Base-by-base conservation (phyloP, 2,888 invertebrate genomes). In the Phaedon cochleariae region DNA sequence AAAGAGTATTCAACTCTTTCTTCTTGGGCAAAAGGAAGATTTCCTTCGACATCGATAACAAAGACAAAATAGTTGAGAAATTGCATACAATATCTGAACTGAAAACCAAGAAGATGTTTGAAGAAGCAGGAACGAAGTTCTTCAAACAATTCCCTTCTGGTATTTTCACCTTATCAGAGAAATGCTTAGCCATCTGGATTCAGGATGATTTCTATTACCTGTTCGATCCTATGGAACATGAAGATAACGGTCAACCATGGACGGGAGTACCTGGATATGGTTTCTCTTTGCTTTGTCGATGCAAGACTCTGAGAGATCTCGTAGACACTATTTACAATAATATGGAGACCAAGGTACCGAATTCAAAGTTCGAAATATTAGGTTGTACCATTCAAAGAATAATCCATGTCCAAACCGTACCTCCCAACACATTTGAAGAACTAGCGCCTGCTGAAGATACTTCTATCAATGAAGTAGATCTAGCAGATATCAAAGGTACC, bases 201-300 rank as follows among this genome's bases (percentile, higher is more conserved):
- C 54, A 63, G 15, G 76, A 73, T 6, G 68, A 69, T 1, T 64
- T 65, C 0, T 76, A 68, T 59, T 74, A 70, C 26, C 77, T 74
- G 49, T 83, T 76, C 55, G 82, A 83, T 71, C 81, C 83, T 1
- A 71, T 69, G 0, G 82, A 82, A 22, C 81, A 82, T 65, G 76
- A 81, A 26, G 63, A 65, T 10, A 61, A 71, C 52, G 82, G 80
- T 4, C 70, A 72, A 22, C 76, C 72, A 21, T 81, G 80, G 79
- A 68, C 52, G 15, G 79, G 77, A 5, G 22, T 64, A 9, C 64
- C 65, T 55, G 65, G 66, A 52, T 62, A 58, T 5, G 80, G 81
- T 15, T 62, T 70, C 34, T 69, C 79, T 10, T 61, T 80, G 5
- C 58, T 80, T 10, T 74, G 74, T 26, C 74, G 78, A 1, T 78